These are phyloP conservation scores for Desmodus rotundus DNA, from an alignment of 2,113 vertebrate species.

Conservation along the genomic window DNA sequence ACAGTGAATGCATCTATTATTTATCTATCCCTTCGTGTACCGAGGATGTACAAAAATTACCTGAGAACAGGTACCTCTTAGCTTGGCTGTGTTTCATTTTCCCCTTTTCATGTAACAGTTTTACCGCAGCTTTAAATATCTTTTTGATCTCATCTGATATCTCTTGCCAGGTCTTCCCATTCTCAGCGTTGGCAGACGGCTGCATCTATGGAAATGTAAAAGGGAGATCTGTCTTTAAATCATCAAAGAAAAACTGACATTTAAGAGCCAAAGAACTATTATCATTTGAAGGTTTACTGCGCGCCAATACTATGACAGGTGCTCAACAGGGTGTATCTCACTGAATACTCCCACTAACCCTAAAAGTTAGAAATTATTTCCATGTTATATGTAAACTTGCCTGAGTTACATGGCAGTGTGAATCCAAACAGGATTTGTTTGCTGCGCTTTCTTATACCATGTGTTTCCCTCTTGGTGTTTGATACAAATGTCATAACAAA, in stretches of 20 bases:
- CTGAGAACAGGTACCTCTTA: conserved; percentile 97
- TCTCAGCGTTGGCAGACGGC: conserved; percentile 85
- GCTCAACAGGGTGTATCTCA: background rate
- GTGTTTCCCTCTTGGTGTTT: background rate
- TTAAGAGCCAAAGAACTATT: background rate
- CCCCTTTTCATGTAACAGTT: conserved; percentile 93
- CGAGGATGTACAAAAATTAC: conserved; percentile 77
- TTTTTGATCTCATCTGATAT: conserved; percentile 96
- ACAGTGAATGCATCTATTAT: background rate
- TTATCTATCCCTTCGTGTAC: background rate
- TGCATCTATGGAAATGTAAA: conserved; percentile 83
- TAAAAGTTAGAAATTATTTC: background rate
- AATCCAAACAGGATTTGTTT: background rate
- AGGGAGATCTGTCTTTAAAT: background rate
- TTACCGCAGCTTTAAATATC: conserved; percentile 93
- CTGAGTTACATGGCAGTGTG: background rate
- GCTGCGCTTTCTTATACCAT: background rate
- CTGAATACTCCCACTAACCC: background rate
- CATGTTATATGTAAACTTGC: background rate
- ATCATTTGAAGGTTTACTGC: background rate
- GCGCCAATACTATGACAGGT: background rate
- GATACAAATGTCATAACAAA: background rate
- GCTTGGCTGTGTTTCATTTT: conserved; percentile 93
- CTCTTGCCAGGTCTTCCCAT: conserved; percentile 93
- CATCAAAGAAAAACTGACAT: background rate